Conservation (phyloP, 2,888 invertebrate species). For the Rhingia campestris region DNA sequence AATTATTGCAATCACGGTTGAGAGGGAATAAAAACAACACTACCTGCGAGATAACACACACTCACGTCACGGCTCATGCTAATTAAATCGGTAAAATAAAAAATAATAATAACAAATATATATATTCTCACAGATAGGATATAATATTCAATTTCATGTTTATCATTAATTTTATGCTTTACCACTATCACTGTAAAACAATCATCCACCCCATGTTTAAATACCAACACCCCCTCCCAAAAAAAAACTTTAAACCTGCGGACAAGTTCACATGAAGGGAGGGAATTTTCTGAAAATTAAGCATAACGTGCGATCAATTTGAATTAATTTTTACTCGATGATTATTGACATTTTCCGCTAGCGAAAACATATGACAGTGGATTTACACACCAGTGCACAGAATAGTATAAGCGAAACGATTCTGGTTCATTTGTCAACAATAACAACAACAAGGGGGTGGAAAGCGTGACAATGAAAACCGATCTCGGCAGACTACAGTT, state of each 20-base stretch:
- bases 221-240: neutral
- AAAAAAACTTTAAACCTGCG: neutral
- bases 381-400: constrained; percentile 13
- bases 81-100: constrained; percentile 51
- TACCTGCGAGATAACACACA: constrained; percentile 4
- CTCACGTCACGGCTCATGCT: constrained; percentile 14
- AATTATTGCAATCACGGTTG: constrained; percentile 36
- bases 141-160: constrained; percentile 33
- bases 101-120: neutral
- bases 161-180: constrained; percentile 37
- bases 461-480: neutral
- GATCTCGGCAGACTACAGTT: neutral
- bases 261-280: neutral
- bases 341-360: constrained; percentile 55
- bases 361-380: constrained; percentile 52
- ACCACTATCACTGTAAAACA: constrained; percentile 23
- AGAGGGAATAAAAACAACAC: constrained; percentile 1
- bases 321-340: constrained; percentile 50
- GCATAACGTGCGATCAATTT: constrained; percentile 22
- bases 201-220: neutral
- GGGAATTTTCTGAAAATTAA: constrained; percentile 23
- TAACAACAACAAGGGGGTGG: neutral
- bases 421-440: constrained; percentile 24
- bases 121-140: no score
- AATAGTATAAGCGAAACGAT: constrained; percentile 11